Evolutionary conservation across 2,113 vertebrate species (phyloP).

Genomic region (Eulacestoma nigropectus): DNA sequence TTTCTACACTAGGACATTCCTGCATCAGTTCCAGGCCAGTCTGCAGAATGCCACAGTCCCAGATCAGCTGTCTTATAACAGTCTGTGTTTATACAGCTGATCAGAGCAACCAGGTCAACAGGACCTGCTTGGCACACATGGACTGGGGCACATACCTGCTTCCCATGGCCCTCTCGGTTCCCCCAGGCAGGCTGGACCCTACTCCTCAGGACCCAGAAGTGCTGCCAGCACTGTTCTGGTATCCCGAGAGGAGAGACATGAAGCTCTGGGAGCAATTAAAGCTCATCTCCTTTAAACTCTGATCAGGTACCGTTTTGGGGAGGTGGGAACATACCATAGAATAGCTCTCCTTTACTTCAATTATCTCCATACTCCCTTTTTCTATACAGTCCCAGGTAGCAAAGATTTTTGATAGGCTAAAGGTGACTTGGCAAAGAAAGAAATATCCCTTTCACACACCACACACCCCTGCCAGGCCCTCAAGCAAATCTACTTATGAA

Average conservation of each 20-base stretch:
- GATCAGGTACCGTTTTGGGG: neutral
- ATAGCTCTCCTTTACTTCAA: neutral
- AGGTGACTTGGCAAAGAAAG: neutral
- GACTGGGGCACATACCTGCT: neutral
- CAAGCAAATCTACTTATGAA: neutral
- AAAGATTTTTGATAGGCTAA: neutral
- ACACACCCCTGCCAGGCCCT: neutral
- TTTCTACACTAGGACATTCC: neutral
- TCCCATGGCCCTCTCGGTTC: fast-evolving
- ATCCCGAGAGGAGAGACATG: neutral
- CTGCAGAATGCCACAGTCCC: neutral
- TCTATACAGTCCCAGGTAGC: neutral
- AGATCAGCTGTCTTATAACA: neutral
- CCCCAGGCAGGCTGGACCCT: fast-evolving
- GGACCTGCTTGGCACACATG: neutral
- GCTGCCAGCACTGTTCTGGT: neutral
- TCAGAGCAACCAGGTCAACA: neutral
- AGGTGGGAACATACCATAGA: neutral
- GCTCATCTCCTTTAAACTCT: neutral
- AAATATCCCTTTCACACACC: neutral
- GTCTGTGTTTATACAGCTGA: neutral
- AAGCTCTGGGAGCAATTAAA: neutral
- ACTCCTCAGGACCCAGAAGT: neutral
- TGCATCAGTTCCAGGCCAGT: neutral
- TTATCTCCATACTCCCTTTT: neutral